These are phyloP conservation scores for Uloborus plumipes DNA, from an alignment of 2,888 invertebrate species.

Conservation along the genomic window DNA sequence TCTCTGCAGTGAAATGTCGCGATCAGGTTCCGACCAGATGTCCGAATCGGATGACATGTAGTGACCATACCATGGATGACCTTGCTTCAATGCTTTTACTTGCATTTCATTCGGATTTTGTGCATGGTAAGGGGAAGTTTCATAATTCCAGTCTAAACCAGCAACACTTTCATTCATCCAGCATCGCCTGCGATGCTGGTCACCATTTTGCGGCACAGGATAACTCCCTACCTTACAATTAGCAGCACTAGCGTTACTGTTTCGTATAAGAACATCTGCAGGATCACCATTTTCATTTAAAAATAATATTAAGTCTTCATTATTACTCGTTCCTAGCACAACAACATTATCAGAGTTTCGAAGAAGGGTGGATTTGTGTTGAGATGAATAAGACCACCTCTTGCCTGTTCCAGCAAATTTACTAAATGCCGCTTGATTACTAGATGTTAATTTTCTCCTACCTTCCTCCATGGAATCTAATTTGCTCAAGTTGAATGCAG, in stretches of 20 bases:
- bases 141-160: too few species aligned
- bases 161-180: constrained; percentile 8
- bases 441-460: constrained; percentile 25
- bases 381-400: constrained; percentile 37
- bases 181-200: constrained; percentile 39
- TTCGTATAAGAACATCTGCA: constrained; percentile 43
- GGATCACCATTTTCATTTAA: constrained; percentile 40
- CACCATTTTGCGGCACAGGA: not conserved
- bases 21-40: constrained; percentile 62
- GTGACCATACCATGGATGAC: not conserved
- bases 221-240: too few species aligned
- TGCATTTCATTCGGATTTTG: too few species aligned
- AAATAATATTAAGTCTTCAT: constrained; percentile 48
- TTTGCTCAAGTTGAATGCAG: not conserved
- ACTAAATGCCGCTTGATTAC: constrained; percentile 5
- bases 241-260: not conserved
- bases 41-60: constrained; percentile 60
- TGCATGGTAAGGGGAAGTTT: too few species aligned
- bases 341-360: constrained; percentile 32
- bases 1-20: constrained; percentile 54
- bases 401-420: constrained; percentile 47
- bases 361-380: constrained; percentile 13
- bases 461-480: constrained; percentile 11
- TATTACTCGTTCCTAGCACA: constrained; percentile 35
- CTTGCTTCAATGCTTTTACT: not conserved